These are phyloP conservation scores for Apostichopus leukothele DNA, from an alignment of 53 echinoderm and acorn worm species.

Conservation along the genomic window DNA sequence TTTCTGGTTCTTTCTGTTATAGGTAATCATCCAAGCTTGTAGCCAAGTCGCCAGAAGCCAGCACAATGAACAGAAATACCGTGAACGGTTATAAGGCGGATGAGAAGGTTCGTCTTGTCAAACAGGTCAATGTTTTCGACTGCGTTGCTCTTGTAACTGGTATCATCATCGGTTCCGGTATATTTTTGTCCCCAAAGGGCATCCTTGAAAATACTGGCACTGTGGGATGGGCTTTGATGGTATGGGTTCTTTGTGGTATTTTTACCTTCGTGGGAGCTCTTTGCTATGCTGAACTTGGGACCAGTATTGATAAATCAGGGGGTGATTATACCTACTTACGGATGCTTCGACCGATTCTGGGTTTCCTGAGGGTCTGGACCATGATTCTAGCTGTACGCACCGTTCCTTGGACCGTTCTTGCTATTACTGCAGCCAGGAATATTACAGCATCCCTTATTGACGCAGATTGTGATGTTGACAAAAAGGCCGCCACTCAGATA, in stretches of 20 bases:
- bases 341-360: slow-evolving; percentile 57
- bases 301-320: slow-evolving; percentile 72
- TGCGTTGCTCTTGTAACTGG: slow-evolving; percentile 72
- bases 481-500: too few relatives aligned
- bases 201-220: slow-evolving; percentile 68
- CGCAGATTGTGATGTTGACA: too few relatives aligned
- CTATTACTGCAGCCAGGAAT: slow-evolving; percentile 70
- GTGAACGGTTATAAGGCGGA: too few relatives aligned
- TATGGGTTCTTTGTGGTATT: slow-evolving; percentile 78
- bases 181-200: slow-evolving; percentile 80
- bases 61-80: too few relatives aligned
- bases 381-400: slow-evolving; percentile 71
- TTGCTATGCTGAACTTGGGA: slow-evolving; percentile 78
- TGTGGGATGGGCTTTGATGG: slow-evolving; percentile 69
- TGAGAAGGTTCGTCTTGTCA: too few relatives aligned
- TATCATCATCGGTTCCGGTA: slow-evolving; percentile 84
- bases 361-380: slow-evolving; percentile 82
- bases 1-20: too few relatives aligned
- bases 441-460: not conserved
- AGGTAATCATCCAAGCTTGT: too few relatives aligned
- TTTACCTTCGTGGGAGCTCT: slow-evolving; percentile 75
- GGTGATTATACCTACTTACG: slow-evolving; percentile 78
- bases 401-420: slow-evolving; percentile 64
- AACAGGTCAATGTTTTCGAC: slow-evolving; percentile 50
- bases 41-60: too few relatives aligned